Evolutionary conservation across 2,888 invertebrate species (phyloP).

Genomic region (Sepioteuthis lessoniana): DNA sequence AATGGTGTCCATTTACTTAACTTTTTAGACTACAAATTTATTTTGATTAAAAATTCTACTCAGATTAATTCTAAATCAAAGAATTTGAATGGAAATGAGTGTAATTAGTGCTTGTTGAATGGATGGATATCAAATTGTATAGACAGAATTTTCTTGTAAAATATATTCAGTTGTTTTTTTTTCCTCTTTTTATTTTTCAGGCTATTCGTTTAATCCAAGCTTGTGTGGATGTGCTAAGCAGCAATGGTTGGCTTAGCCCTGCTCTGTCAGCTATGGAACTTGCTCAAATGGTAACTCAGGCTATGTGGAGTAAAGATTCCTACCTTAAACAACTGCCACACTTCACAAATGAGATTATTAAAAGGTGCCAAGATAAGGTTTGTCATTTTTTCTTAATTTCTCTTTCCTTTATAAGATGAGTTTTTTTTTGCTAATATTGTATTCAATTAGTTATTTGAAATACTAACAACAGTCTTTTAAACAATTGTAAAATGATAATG

Average conservation of each 20-base stretch:
- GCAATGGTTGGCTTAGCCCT: constrained; percentile 97
- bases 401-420: not conserved
- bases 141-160: not conserved
- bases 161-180: not conserved
- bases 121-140: not conserved
- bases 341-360: constrained; percentile 90
- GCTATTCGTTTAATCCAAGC: constrained; percentile 79
- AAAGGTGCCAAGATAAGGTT: constrained; percentile 91
- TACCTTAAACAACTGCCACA: constrained; percentile 97
- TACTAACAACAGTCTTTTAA: not conserved
- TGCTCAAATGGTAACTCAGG: constrained; percentile 99
- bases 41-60: no score
- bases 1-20: no score
- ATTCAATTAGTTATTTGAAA: not conserved
- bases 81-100: no score
- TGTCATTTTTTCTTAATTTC: constrained; percentile 49
- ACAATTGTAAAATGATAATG: no score
- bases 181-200: constrained; percentile 54
- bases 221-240: constrained; percentile 92
- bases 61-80: no score
- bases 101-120: no score
- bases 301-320: constrained; percentile 99
- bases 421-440: not conserved
- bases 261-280: constrained; percentile 99
- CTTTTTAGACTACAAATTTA: no score